Percentiles rank a stretch among this genome's conserved stretches.
These are phyloP conservation scores for Archaeoteleia sp. DNA, from an alignment of 2,888 invertebrate species.

Conservation along the genomic window DNA sequence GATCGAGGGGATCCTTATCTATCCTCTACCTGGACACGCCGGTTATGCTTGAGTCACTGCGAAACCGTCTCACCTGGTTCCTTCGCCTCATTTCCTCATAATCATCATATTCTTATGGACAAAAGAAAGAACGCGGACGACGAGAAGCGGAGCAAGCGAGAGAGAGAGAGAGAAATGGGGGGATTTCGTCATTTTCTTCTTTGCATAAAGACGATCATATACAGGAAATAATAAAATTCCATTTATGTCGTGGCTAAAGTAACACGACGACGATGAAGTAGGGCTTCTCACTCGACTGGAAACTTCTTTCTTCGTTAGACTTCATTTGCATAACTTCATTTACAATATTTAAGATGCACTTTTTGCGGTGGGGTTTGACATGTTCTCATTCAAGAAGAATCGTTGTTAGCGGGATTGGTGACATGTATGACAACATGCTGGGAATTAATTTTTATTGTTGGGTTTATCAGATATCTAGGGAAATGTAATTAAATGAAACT, in stretches of 20 bases:
- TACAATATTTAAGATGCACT: too few relatives aligned
- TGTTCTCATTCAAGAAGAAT: too few relatives aligned
- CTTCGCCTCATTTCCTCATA: conserved; percentile 51
- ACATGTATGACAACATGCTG: too few relatives aligned
- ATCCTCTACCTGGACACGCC: conserved; percentile 60
- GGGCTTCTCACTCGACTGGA: too few relatives aligned
- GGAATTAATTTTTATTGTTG: too few relatives aligned
- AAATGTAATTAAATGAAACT: too few relatives aligned
- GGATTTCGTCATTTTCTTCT: conserved; percentile 20
- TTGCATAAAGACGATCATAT: conserved; percentile 26
- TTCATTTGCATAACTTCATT: too few relatives aligned
- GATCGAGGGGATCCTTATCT: conserved; percentile 73
- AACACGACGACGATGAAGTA: too few relatives aligned
- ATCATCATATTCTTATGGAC: conserved; percentile 34
- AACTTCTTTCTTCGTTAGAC: too few relatives aligned
- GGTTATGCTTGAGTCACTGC: conserved; percentile 71
- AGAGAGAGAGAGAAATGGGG: conserved; percentile 1
- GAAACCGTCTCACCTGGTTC: conserved; percentile 72
- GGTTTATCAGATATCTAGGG: too few relatives aligned
- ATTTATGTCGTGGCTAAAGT: conserved; percentile 6
- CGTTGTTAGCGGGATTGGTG: too few relatives aligned
- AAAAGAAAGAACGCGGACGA: conserved; percentile 8
- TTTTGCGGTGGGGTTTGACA: too few relatives aligned
- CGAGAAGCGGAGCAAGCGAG: not conserved
- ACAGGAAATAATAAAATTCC: conserved; percentile 27